Conservation (phyloP, 1,140 invertebrate genomes). For the Tenebrio molitor region DNA sequence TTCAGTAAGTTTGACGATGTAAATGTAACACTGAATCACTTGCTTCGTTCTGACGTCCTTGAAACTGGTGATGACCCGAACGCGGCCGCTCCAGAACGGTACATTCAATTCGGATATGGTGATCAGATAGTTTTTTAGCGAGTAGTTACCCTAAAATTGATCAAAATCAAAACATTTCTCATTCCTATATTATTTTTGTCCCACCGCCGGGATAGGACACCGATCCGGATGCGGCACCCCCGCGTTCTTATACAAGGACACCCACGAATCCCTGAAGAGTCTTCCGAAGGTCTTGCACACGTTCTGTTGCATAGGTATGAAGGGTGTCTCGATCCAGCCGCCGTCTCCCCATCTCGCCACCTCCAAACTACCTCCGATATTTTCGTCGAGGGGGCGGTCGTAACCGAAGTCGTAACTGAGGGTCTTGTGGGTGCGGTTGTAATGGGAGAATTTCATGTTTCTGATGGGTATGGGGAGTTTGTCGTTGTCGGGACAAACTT, state of each 20-base stretch:
- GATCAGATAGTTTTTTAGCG: not conserved
- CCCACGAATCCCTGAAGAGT: conserved; percentile 29
- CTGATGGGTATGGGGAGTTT: conserved; percentile 30
- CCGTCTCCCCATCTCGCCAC: conserved; percentile 44
- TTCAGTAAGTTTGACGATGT: too few relatives aligned
- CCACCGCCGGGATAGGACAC: conserved; percentile 50
- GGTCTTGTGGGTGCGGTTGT: conserved; percentile 28
- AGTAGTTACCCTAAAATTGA: conserved; percentile 22
- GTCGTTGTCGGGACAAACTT: conserved; percentile 39
- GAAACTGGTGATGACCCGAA: not conserved
- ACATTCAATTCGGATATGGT: not conserved
- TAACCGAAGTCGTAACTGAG: conserved; percentile 40
- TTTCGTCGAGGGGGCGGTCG: conserved; percentile 42
- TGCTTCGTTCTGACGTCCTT: conserved; percentile 1
- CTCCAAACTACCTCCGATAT: conserved; percentile 35
- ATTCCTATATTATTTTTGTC: too few relatives aligned
- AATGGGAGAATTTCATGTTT: conserved; percentile 34
- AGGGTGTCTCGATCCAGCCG: conserved; percentile 40
- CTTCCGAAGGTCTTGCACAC: conserved; percentile 21
- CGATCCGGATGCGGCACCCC: conserved; percentile 45
- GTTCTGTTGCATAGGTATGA: conserved; percentile 38
- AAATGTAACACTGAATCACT: not conserved
- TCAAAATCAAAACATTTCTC: not conserved
- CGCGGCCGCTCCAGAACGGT: conserved; percentile 2
- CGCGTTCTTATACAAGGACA: not conserved